Evolutionary conservation across 2,888 invertebrate genomes (phyloP), one percentile per base, ranked within the genome.

Genomic region (Bhutanitis thaidina): DNA sequence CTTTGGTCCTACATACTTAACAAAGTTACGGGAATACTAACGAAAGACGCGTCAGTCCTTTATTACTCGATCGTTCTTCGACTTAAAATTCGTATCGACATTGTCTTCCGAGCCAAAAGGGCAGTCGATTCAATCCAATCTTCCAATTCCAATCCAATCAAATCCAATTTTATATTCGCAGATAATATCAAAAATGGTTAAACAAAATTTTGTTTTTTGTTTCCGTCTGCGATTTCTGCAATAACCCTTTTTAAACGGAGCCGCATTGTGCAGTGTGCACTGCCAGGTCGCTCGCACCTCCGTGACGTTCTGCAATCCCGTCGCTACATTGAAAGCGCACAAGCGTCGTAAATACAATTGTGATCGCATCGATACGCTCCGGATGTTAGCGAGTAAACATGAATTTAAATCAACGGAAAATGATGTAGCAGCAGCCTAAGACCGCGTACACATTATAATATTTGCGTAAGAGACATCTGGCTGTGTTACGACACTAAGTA

Each of bases 371-470:
- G 51, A 41, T 43, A 47, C 61, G 63, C 68, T 57, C 78, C 80
- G 85, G 84, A 84, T 81, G 78, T 70, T 58, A 66, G 60, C 59
- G 61, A 64, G 65, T 73, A 78, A 79, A 82, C 76, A 80, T 58
- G 61, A 69, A 71, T 72, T 71, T 80, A 81, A 81, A 80, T 81
- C 81, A 79, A 66, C 63, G 67, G 67, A 65, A 71, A 74, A 72
- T 74, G 69, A 67, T 67, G 59, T 45, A 41, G 44, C 40, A 35
- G 35, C 35, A 29, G 34, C 41, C 29, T 73, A 60, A 75, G 62
- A 71, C 55, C 53, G 53, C 52, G 62, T 38, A 12, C 56, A 70
- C 54, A 56, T 12, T 7, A 2, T 0, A 12, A 34, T 30, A 2
- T 30, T 7, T 7, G 10, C n/a, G 5, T 7, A n/a, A n/a, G n/a